A percentile compares a stretch with the other conserved stretches of the same genome.
Evolutionary conservation across 30 jellyfish, hydroid and myxozoan species (phyloP).

Genomic region (Mastigias papua): DNA sequence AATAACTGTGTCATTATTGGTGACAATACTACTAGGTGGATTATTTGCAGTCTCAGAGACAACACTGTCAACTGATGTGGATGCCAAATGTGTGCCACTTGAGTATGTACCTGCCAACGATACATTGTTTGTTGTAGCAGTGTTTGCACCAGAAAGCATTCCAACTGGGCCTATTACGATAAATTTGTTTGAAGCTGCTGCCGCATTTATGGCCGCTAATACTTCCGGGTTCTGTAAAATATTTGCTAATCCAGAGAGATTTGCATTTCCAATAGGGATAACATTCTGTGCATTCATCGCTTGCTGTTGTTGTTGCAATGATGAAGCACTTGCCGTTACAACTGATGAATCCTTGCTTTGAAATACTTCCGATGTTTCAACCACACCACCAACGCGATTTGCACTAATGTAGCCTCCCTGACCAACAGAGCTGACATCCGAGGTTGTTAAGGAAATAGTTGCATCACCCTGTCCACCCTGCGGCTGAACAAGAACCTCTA

Average conservation of each 20-base stretch:
- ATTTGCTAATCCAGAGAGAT: conserved; percentile 96
- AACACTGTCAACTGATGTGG: conserved; percentile 10
- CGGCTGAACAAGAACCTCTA: conserved; percentile 96
- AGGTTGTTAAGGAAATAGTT: conserved; percentile 66
- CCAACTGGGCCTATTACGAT: conserved; percentile 99
- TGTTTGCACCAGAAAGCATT: conserved; percentile 83
- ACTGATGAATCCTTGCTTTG: conserved; percentile 52
- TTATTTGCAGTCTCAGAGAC: conserved; percentile 21
- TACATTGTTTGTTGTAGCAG: conserved; percentile 69
- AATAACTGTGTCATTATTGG: conserved; percentile 12
- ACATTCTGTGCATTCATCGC: conserved; percentile 79
- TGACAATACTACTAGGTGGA: conserved; percentile 1
- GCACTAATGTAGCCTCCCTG: conserved; percentile 32
- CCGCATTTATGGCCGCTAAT: conserved; percentile 97
- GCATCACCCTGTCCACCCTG: conserved; percentile 83
- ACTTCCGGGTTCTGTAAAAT: conserved; percentile 98
- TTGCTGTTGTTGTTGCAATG: conserved; percentile 76
- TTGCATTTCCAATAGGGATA: conserved; percentile 78
- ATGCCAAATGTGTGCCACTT: conserved; percentile 13
- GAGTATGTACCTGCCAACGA: conserved; percentile 73
- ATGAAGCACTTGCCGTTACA: conserved; percentile 65
- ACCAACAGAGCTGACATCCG: conserved; percentile 57
- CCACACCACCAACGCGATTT: conserved; percentile 39
- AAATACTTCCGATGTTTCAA: conserved; percentile 40
- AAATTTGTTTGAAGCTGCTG: conserved; percentile 97